Evolutionary conservation across 2,888 invertebrate species (phyloP).

Genomic region (Hoplodrina blanda): DNA sequence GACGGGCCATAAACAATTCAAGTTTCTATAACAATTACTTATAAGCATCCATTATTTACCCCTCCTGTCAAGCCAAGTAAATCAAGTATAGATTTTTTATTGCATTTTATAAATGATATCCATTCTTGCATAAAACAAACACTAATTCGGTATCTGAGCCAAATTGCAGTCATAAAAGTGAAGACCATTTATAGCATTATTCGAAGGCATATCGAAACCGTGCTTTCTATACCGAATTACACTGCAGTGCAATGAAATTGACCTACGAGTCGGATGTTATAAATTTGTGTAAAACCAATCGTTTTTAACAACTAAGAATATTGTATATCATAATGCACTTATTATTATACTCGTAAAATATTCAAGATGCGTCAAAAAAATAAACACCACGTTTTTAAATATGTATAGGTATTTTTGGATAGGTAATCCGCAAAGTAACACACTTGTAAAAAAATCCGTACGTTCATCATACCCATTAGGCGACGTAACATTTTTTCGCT

Average conservation of each 20-base stretch:
- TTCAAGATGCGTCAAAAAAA: background rate
- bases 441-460: constrained; percentile 17
- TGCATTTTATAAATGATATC: constrained; percentile 74
- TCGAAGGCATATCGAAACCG: constrained; percentile 88
- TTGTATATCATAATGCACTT: background rate
- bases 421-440: background rate
- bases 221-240: constrained; percentile 79
- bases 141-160: constrained; percentile 83
- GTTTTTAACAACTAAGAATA: background rate
- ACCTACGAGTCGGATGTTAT: constrained; percentile 15
- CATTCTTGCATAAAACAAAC: constrained; percentile 88
- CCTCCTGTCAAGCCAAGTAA: constrained; percentile 24
- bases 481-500: constrained; percentile 45
- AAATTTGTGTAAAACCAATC: constrained; percentile 20
- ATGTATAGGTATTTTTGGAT: background rate
- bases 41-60: constrained; percentile 45
- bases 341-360: background rate
- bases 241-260: constrained; percentile 75
- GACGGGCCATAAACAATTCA: constrained; percentile 53
- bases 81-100: constrained; percentile 55
- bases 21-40: constrained; percentile 50
- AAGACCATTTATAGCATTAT: constrained; percentile 88
- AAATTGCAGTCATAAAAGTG: constrained; percentile 89
- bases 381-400: background rate
- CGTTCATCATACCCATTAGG: constrained; percentile 57